These are phyloP conservation scores for Globodera rostochiensis DNA, from an alignment of 1,140 invertebrate species.

Conservation along the genomic window DNA sequence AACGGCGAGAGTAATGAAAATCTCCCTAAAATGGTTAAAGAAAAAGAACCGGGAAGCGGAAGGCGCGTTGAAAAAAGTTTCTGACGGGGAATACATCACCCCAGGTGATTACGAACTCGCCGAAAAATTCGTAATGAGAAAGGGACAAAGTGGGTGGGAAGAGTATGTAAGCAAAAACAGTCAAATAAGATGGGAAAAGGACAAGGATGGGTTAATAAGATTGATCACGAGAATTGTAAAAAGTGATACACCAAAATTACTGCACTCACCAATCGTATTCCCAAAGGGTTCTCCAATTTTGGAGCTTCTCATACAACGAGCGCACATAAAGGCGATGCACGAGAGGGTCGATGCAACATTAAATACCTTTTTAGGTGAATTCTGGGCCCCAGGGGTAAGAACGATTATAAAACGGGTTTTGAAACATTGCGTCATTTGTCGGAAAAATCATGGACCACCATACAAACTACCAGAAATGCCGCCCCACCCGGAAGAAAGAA, in stretches of 20 bases:
- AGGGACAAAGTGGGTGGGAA: neutral
- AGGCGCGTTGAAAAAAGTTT: neutral
- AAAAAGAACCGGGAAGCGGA: neutral
- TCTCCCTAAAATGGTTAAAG: neutral
- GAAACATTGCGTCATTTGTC: too few species aligned
- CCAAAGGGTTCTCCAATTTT: neutral
- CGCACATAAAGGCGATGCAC: neutral
- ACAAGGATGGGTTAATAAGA: neutral
- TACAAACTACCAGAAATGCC: too few species aligned
- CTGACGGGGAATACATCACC: neutral
- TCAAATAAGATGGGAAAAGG: neutral
- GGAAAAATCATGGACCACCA: too few species aligned
- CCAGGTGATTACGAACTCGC: neutral
- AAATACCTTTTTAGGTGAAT: too few species aligned
- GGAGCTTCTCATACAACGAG: neutral
- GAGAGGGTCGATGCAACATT: too few species aligned
- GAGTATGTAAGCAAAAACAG: neutral
- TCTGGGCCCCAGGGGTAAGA: too few species aligned
- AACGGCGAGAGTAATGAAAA: neutral
- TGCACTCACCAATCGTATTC: slow-evolving; percentile 4
- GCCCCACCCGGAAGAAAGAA: too few species aligned
- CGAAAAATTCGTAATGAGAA: neutral
- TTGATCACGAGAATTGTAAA: neutral
- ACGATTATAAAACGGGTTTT: too few species aligned
- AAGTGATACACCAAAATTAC: neutral